Percentiles rank a stretch among this genome's conserved stretches.
Evolutionary conservation across 2,888 invertebrate genomes (phyloP).

Genomic region (Dynastes tityus): DNA sequence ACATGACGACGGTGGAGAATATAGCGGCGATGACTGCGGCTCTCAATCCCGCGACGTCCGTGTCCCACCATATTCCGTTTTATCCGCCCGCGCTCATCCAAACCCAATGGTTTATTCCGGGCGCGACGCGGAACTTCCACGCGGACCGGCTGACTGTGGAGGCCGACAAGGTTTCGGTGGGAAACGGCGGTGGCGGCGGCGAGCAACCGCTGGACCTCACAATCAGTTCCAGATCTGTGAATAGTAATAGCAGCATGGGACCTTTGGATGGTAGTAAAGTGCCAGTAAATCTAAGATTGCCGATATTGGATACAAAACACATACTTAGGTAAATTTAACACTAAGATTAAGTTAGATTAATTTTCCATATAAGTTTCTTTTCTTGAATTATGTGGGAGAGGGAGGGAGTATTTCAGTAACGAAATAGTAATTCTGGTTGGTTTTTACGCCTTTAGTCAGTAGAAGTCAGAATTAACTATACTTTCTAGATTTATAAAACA

Average conservation of each 20-base stretch:
- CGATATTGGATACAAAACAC: constrained; percentile 74
- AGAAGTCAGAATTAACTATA: too few relatives aligned
- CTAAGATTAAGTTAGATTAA: constrained; percentile 44
- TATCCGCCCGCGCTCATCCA: constrained; percentile 66
- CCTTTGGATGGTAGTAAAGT: constrained; percentile 60
- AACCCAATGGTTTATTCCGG: constrained; percentile 69
- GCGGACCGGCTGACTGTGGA: constrained; percentile 66
- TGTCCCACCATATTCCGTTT: constrained; percentile 65
- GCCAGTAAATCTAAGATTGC: constrained; percentile 65
- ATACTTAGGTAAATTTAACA: constrained; percentile 81
- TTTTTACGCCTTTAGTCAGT: too few relatives aligned
- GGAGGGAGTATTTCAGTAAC: too few relatives aligned
- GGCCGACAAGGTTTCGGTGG: constrained; percentile 60
- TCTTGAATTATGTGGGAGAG: too few relatives aligned
- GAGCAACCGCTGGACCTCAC: constrained; percentile 88
- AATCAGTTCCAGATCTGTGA: constrained; percentile 82
- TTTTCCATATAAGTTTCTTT: too few relatives aligned
- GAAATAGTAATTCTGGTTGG: too few relatives aligned
- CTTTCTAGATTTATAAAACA: too few relatives aligned
- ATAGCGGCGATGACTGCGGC: constrained; percentile 78
- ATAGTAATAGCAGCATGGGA: constrained; percentile 66
- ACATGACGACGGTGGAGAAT: constrained; percentile 75
- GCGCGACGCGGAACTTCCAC: constrained; percentile 72
- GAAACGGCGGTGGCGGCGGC: constrained; percentile 73
- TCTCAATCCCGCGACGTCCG: constrained; percentile 64